Base-by-base conservation (phyloP, 92 coral and sea anemone genomes). In the Montipora capitata region DNA sequence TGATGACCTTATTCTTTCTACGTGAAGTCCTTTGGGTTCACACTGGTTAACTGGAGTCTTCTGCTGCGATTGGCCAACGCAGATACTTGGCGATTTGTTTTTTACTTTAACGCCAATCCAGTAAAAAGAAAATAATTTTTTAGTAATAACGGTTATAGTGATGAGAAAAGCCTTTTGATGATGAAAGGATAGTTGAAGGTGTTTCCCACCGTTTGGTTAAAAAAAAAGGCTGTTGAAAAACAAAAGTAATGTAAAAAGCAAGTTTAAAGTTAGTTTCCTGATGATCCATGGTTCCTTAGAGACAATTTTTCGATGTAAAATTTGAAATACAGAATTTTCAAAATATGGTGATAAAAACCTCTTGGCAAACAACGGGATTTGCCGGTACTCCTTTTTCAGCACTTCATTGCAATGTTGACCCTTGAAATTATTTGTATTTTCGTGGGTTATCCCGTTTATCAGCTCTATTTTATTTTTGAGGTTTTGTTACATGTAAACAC, bases 201-300 rank as follows among this genome's bases (percentile, higher is more conserved):
- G 15, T 54, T 54, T 54, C 61, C 61, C 61, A 54, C 15, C 14
- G 61, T 54, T 54, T 12, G 61, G 61, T 54, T 1, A 48, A 48
- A 48, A 12, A 54, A 54, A 62, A n/a, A 18, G n/a, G 40, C 27
- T 43, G 8, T 54, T 35, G 10, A 11, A 20, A 7, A 12, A 14
- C n/a, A 18, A 8, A 77, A 77, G 14, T 40, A 27, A 76, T 76
- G 57, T 78, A 38, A 78, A 62, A 78, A 48, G 39, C 12, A 54
- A 56, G 27, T 14, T 14, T 9, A 66, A n/a, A 44, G 48, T 12
- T 12, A 65, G 43, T 45, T 42, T 27, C 16, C 18, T 43, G 14
- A 39, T 40, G 61, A 3, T 8, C 15, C 61, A 13, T 54, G 0
- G 13, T 11, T 54, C 15, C 12, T 7, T 54, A 8, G 61, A 54